Evolutionary conservation across 2,113 vertebrate genomes (phyloP).

Genomic region (Pollachius pollachius): DNA sequence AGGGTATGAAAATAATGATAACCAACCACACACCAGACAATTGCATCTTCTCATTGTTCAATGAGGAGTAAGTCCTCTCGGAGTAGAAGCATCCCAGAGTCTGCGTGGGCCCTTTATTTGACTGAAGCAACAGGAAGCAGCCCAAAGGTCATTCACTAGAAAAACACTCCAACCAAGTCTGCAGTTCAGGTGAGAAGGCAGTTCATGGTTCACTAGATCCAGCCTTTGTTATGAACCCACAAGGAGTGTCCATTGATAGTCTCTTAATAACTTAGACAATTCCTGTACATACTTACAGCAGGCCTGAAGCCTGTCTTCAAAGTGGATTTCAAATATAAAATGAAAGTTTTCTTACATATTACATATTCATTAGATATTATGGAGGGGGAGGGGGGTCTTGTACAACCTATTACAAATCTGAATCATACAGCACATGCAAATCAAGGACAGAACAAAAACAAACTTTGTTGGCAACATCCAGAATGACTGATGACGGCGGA

Average conservation of each 20-base stretch:
- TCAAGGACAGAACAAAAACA: neutral
- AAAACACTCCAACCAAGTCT: slow-evolving; percentile 28
- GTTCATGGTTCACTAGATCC: slow-evolving; percentile 54
- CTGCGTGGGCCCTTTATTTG: slow-evolving; percentile 26
- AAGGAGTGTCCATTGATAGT: slow-evolving; percentile 11
- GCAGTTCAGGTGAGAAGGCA: slow-evolving; percentile 44
- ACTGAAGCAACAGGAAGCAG: slow-evolving; percentile 12
- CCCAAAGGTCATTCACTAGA: slow-evolving; percentile 45
- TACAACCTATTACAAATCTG: slow-evolving; percentile 25
- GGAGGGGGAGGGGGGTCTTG: slow-evolving; percentile 22
- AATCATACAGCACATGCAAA: slow-evolving; percentile 28
- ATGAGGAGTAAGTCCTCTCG: slow-evolving; percentile 40
- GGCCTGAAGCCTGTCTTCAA: slow-evolving; percentile 52
- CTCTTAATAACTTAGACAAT: slow-evolving; percentile 79
- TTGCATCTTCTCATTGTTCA: slow-evolving; percentile 45
- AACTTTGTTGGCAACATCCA: neutral
- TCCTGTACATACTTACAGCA: slow-evolving; percentile 87
- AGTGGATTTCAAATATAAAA: slow-evolving; percentile 47
- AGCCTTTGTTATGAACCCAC: slow-evolving; percentile 38
- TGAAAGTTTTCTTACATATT: slow-evolving; percentile 7
- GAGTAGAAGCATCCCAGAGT: slow-evolving; percentile 25
- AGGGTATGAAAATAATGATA: slow-evolving; percentile 75
- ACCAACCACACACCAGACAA: slow-evolving; percentile 44
- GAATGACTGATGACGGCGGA: neutral
- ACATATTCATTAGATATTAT: slow-evolving; percentile 27